Evolutionary conservation across 2,888 invertebrate species (phyloP).

Genomic region (Drosophila subsilvestris): DNA sequence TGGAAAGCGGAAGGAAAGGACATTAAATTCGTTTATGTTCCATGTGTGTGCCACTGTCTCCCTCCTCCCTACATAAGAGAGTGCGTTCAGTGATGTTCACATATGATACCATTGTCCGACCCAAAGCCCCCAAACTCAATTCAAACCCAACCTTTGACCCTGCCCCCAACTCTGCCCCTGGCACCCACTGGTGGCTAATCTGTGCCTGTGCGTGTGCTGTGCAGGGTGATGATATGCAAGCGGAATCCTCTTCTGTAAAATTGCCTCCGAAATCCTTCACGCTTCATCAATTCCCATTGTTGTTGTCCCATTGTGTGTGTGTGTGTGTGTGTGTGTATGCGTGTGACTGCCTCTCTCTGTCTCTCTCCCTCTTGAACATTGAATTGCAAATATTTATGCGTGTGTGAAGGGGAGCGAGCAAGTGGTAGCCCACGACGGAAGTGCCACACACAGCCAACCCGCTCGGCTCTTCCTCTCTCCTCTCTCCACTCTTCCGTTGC

Average conservation of each 20-base stretch:
- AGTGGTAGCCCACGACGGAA: constrained; percentile 39
- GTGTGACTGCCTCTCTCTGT: constrained; percentile 17
- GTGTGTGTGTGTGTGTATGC: constrained; percentile 15
- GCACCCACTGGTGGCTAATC: constrained; percentile 26
- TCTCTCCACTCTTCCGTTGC: constrained; percentile 38
- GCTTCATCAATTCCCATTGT: constrained; percentile 79
- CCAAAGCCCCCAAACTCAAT: not conserved
- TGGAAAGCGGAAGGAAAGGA: constrained; percentile 2
- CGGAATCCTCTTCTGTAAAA: constrained; percentile 67
- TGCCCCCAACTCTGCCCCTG: not conserved
- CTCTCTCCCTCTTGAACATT: constrained; percentile 49
- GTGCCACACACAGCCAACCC: constrained; percentile 41
- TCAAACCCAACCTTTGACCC: not conserved
- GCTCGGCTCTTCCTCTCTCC: too few relatives aligned
- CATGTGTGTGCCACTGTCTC: not conserved
- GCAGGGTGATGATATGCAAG: constrained; percentile 51
- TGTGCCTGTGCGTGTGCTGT: constrained; percentile 29
- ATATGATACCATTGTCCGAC: constrained; percentile 32
- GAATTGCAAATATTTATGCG: constrained; percentile 71
- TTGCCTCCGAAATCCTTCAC: constrained; percentile 77
- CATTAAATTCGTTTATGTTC: constrained; percentile 30
- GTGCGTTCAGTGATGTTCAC: constrained; percentile 40
- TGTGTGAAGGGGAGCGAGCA: constrained; percentile 5
- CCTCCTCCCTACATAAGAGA: not conserved
- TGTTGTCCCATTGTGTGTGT: constrained; percentile 63